A percentile compares a stretch with the other conserved stretches of the same genome.
phyloP scores from a whole-genome alignment of 37 sponge, comb jelly and placozoan species.

The Geodia barretti region DNA sequence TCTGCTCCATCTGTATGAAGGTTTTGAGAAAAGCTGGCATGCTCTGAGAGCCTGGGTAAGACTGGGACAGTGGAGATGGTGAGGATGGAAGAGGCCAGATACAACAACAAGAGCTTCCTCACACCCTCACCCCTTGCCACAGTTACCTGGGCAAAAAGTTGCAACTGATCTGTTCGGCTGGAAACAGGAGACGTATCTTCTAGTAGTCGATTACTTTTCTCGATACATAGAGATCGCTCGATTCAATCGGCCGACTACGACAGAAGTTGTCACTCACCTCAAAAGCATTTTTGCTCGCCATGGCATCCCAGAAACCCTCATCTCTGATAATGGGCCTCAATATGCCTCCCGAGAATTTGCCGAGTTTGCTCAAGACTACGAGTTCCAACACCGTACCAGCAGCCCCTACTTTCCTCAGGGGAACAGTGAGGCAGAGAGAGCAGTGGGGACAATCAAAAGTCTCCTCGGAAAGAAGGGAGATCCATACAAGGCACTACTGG shows the following conservation, averaged over 20 bases:
- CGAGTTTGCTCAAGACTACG: slow-evolving; percentile 41
- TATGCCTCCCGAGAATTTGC: slow-evolving; percentile 26
- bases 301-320: slow-evolving; percentile 49
- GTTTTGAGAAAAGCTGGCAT: too few relatives aligned
- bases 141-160: slow-evolving; percentile 45
- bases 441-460: slow-evolving; percentile 45
- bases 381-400: slow-evolving; percentile 46
- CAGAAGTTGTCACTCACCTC: slow-evolving; percentile 1
- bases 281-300: slow-evolving; percentile 53
- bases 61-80: too few relatives aligned
- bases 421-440: slow-evolving; percentile 60
- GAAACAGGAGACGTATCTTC: slow-evolving; percentile 25
- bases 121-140: too few relatives aligned
- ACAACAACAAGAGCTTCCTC: too few relatives aligned
- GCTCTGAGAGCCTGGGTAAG: too few relatives aligned
- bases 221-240: slow-evolving; percentile 35
- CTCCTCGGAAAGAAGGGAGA: slow-evolving; percentile 24
- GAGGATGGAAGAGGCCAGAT: too few relatives aligned
- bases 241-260: neutral
- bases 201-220: slow-evolving; percentile 50
- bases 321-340: slow-evolving; percentile 73
- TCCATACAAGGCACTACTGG: slow-evolving; percentile 39
- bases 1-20: too few relatives aligned
- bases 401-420: slow-evolving; percentile 56
- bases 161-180: slow-evolving; percentile 47